Base-by-base conservation (phyloP, 2,113 vertebrate species). In the Notarius quadriscutis region DNA sequence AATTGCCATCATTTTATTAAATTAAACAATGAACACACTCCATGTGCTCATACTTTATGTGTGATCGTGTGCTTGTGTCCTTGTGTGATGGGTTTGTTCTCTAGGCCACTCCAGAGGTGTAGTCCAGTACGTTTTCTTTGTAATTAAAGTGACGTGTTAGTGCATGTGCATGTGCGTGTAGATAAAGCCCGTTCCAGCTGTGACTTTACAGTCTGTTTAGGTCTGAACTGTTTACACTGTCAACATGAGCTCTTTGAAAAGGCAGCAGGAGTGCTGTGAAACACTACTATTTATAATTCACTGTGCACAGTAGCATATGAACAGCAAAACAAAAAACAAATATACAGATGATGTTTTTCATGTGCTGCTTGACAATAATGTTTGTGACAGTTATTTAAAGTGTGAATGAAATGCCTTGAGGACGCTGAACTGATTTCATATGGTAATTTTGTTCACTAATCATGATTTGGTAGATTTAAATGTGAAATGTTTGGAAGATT, bases 211-310 rank as follows among this genome's bases (percentile, higher is more conserved):
- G 30, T 41, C 67, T 74, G 83, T 74, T 84, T 84, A 72, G 85
- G 9, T 22, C 77, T 81, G 11, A 27, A 58, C 77, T 86, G 63
- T 86, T 86, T 86, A 86, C 85, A 86, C 51, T 86, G 85, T 86
- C 85, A 79, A 86, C 77, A 86, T 5, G 27, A 84, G 69, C 55
- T 17, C 65, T 71, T 71, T 71, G 15, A 72, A 84, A 74, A 51
- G 60, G 9, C 48, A 53, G 50, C 50, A 27, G 75, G 51, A 72
- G 65, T 20, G 27, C 25, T 18, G 55, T 58, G 50, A 78, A 78
- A n/a, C 51, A 7, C 5, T 14, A n/a, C 41, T 34, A 71, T 72
- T 84, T 20, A 74, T 25, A 7, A 14, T 10, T 60, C 5, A 7
- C 51, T 34, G 18, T 6, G 50, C 67, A 84, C 69, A 74, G 69